Evolutionary conservation across 2,113 vertebrate species (phyloP), one percentile per base, ranked within the genome.

Genomic region (Gallinago paraguaiae): DNA sequence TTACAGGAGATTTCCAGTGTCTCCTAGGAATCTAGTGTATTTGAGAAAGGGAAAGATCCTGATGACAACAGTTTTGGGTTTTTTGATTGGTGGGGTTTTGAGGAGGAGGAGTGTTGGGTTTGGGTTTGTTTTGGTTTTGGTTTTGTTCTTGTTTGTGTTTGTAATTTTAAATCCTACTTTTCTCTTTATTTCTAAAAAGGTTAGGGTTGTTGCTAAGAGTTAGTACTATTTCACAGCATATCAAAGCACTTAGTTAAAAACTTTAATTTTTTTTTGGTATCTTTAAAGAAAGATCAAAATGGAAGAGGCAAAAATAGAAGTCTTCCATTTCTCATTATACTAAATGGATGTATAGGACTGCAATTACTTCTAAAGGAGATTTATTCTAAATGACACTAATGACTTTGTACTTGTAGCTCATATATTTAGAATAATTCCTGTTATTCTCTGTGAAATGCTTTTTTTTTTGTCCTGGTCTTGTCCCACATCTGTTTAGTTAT

Each of bases 61-160:
- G 39, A 9, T 35, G 35, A 18, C 7, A 57, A 3, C 9, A 54
- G 11, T 2, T 61, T 18, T 37, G 4, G 2, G 0, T 7, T 28
- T 51, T 43, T 51, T 35, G 3, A 2, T 25, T 19, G 9, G 2
- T 41, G 31, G 16, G 2, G 6, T 7, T 71, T 54, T 11, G 7
- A 57, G 6, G 4, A 16, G 3, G 3, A 61, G 27, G 3, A 7
- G 0, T 68, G 4, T 13, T 54, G 4, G 1, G 11, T 27, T 3
- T 33, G 15, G 13, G 12, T 11, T 50, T 4, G 0, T 5, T 45
- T 15, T 18, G 13, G 11, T 22, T 15, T 7, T 60, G 9, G 11
- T 24, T 28, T 53, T 53, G 14, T 53, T 53, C 11, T 20, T 22
- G 18, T 57, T 53, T 51, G 10, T 51, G 6, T 8, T 37, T 4